These are phyloP conservation scores for Hemicordylus capensis DNA, from an alignment of 2,113 vertebrate genomes.

Conservation along the genomic window DNA sequence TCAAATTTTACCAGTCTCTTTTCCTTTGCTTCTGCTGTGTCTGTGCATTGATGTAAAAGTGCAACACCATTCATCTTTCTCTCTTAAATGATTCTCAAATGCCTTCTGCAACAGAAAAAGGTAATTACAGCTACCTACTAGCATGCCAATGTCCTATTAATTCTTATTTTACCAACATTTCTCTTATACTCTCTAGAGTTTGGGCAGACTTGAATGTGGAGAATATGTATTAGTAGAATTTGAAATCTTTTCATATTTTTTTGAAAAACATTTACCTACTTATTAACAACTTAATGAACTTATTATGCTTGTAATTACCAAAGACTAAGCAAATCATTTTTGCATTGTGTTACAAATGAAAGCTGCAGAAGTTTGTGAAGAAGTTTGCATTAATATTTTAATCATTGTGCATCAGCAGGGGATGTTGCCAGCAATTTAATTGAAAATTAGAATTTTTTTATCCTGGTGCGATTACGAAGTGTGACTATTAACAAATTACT, in stretches of 20 bases:
- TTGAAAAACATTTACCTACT: slow-evolving; percentile 50
- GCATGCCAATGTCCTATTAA: slow-evolving; percentile 47
- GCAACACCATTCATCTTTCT: slow-evolving; percentile 49
- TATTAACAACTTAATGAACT: slow-evolving; percentile 63
- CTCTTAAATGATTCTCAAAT: slow-evolving; percentile 59
- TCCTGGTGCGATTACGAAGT: slow-evolving; percentile 16
- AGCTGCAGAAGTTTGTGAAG: slow-evolving; percentile 28
- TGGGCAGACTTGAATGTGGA: slow-evolving; percentile 41
- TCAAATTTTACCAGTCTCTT: slow-evolving; percentile 51
- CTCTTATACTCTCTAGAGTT: slow-evolving; percentile 49
- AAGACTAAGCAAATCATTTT: slow-evolving; percentile 37
- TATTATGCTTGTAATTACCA: slow-evolving; percentile 44
- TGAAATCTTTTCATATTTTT: slow-evolving; percentile 44
- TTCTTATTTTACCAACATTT: slow-evolving; percentile 56
- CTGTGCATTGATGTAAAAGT: slow-evolving; percentile 44
- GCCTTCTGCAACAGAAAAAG: slow-evolving; percentile 47
- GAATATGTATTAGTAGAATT: slow-evolving; percentile 30
- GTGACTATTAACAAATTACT: background rate
- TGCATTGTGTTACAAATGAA: slow-evolving; percentile 32
- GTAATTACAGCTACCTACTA: slow-evolving; percentile 51
- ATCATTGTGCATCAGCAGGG: slow-evolving; percentile 33
- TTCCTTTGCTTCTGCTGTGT: slow-evolving; percentile 51
- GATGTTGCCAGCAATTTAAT: slow-evolving; percentile 44
- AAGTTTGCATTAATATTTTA: slow-evolving; percentile 53
- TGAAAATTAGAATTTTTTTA: slow-evolving; percentile 35